phyloP scores from a whole-genome alignment of 2,797 vertebrate genomes.

The Champsocephalus gunnari region DNA sequence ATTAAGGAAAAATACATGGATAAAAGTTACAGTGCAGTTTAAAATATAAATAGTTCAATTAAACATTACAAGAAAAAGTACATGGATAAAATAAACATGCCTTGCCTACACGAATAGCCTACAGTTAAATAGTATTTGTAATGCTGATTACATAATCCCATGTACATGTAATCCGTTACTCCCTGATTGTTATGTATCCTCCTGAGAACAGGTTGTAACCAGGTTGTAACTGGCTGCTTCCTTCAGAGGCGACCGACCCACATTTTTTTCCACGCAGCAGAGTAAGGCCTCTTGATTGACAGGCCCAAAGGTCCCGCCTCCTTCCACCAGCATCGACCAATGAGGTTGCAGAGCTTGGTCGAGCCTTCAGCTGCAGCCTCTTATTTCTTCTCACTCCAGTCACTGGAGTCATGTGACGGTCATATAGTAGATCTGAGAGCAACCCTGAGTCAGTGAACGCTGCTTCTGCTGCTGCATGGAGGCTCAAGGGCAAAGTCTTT shows the following conservation, averaged over 20 bases:
- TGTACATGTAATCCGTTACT: too few species aligned
- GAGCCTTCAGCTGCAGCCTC: constrained; percentile 92
- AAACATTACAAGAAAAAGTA: too few species aligned
- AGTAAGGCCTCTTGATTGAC: constrained; percentile 51
- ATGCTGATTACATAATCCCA: too few species aligned
- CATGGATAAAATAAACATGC: too few species aligned
- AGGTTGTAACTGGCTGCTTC: neutral
- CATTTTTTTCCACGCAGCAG: constrained; percentile 61
- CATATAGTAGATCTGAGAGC: constrained; percentile 83
- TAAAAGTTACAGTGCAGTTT: too few species aligned
- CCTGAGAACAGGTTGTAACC: neutral
- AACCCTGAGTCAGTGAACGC: constrained; percentile 58
- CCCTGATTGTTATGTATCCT: constrained; percentile 1
- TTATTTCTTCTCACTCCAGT: constrained; percentile 67
- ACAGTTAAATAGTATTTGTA: too few species aligned
- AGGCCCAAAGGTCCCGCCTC: constrained; percentile 55
- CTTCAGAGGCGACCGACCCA: constrained; percentile 24
- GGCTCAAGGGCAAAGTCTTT: constrained; percentile 70
- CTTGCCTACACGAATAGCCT: too few species aligned
- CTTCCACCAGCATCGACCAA: constrained; percentile 79
- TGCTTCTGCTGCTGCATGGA: constrained; percentile 54
- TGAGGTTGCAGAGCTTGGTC: constrained; percentile 82
- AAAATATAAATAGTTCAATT: too few species aligned
- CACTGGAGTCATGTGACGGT: constrained; percentile 83
- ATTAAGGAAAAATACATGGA: too few species aligned